Evolutionary conservation across 2,888 invertebrate species (phyloP), one percentile per base, ranked within the genome.

Genomic region (Tetragnatha montana): DNA sequence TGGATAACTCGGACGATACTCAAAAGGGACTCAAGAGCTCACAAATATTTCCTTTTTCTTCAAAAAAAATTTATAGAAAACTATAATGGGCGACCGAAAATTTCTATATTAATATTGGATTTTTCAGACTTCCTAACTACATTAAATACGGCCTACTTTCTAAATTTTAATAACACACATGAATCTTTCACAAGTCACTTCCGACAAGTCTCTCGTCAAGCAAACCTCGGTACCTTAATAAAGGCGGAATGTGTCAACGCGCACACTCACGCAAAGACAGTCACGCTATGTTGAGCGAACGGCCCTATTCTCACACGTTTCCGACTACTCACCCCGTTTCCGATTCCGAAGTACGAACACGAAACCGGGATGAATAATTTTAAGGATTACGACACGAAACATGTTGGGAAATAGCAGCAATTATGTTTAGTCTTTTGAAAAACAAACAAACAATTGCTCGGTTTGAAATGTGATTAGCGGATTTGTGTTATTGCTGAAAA

Each of bases 301-400:
- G 35, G 35, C 17, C 60, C 12, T 17, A 60, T 10, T 60, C 35
- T 35, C 60, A 60, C 12, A 60, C 60, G 17, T 17, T 3, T 17
- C 60, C 60, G 4, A 60, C 35, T 17, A 60, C 60, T 17, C 17
- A 74, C 74, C 35, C 35, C 8, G 35, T 17, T 22, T 74, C 17
- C 49, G 35, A 6, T 35, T 74, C 22, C 74, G 12, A n/a, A n/a
- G 74, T 47, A 22, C 49, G 35, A 74, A 74, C 17, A 47, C 8
- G 74, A 60, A 60, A 60, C 60, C 60, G 17, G 60, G 60, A 60
- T 60, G 60, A 60, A 60, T 60, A 60, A 60, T 60, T 60, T 60
- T 60, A 6, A 17, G 12, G 60, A 60, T 60, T 60, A 60, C 60
- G 10, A 12, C 14, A 60, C 14, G 12, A 60, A 10, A 10, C 12